Evolutionary conservation across 2,888 invertebrate species (phyloP).

Genomic region (Apodemia zela): DNA sequence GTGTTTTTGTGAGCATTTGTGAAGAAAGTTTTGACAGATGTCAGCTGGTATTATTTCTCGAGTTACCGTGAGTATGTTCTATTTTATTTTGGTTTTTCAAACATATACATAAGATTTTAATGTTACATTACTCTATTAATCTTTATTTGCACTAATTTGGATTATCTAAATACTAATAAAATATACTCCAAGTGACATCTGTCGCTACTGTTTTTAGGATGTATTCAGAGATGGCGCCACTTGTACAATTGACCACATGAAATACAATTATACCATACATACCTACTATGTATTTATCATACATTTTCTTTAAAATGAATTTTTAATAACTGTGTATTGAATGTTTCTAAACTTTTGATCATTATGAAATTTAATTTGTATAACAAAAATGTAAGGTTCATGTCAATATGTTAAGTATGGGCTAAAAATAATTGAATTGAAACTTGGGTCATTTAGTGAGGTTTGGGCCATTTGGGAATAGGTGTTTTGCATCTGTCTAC

Average conservation of each 20-base stretch:
- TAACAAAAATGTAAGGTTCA: too few relatives aligned
- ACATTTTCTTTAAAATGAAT: too few relatives aligned
- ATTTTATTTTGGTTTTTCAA: background rate
- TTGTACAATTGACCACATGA: background rate
- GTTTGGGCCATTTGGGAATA: too few relatives aligned
- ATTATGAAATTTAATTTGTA: too few relatives aligned
- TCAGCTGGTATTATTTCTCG: conserved; percentile 49
- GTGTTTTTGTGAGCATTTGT: conserved; percentile 74
- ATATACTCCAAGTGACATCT: conserved; percentile 19
- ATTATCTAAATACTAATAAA: background rate
- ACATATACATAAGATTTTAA: background rate
- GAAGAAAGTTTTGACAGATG: conserved; percentile 73
- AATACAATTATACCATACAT: too few relatives aligned
- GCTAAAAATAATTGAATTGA: too few relatives aligned
- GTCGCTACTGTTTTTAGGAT: conserved; percentile 11
- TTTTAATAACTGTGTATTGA: too few relatives aligned
- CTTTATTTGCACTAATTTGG: background rate
- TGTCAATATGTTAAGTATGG: too few relatives aligned
- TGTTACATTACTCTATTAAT: background rate
- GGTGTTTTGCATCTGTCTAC: too few relatives aligned
- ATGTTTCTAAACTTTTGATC: too few relatives aligned
- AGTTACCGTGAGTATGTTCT: conserved; percentile 20
- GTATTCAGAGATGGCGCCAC: conserved; percentile 5
- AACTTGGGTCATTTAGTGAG: too few relatives aligned
- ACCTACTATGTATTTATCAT: too few relatives aligned